Percentiles rank a stretch among this genome's conserved stretches.
These are phyloP conservation scores for Procambarus virginalis DNA, from an alignment of 1,140 invertebrate species.

Conservation along the genomic window DNA sequence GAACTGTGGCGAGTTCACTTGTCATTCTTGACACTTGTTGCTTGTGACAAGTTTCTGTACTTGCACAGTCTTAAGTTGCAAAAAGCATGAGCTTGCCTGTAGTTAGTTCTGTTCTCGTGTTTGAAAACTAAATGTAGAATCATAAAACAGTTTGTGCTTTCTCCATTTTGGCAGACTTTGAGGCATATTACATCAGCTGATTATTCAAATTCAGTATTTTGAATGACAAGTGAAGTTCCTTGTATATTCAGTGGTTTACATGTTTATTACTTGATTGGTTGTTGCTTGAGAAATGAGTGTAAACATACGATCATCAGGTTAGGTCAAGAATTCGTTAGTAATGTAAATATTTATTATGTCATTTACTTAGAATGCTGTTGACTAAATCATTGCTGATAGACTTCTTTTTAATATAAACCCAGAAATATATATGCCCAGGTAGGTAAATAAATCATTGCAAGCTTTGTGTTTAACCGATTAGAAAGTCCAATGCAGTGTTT, in stretches of 20 bases:
- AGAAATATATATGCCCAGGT: too few relatives aligned
- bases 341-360: too few relatives aligned
- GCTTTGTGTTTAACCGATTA: too few relatives aligned
- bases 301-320: too few relatives aligned
- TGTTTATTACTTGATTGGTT: background rate
- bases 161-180: background rate
- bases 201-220: background rate
- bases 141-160: background rate
- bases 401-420: too few relatives aligned
- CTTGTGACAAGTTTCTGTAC: background rate
- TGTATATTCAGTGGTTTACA: background rate
- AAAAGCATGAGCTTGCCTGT: conserved; percentile 1
- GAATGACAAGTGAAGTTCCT: background rate
- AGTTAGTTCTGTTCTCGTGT: background rate
- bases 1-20: background rate
- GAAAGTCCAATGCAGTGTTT: too few relatives aligned
- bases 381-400: too few relatives aligned
- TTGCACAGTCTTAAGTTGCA: background rate
- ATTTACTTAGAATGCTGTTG: too few relatives aligned
- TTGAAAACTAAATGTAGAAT: background rate
- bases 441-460: too few relatives aligned
- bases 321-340: too few relatives aligned
- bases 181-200: background rate
- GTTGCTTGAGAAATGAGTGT: background rate
- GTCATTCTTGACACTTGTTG: background rate